Base-by-base conservation (phyloP, 2,113 vertebrate genomes). In the Rhabdornis inornatus region DNA sequence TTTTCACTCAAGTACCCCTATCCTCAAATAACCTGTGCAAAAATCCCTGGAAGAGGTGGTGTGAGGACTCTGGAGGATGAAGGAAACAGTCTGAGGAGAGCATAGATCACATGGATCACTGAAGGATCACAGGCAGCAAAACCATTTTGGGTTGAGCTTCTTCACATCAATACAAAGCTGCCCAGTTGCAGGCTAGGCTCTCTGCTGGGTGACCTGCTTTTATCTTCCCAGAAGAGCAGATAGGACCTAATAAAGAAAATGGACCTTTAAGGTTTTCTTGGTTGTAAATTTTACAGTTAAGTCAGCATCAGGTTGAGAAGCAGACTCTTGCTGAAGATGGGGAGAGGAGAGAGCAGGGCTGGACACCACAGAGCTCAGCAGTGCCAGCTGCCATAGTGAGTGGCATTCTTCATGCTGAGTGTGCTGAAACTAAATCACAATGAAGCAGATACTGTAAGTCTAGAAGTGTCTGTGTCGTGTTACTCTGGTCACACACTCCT, bases 391-490 rank as follows among this genome's bases (percentile, higher is more conserved):
- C 89, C 9, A 0, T 0, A 4, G 65, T 1, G 1, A 74, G 22
- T 6, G 15, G 28, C 2, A 1, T 50, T 79, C 66, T 27, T 66
- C 33, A 6, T 20, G 15, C 69, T 11, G 1, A 65, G 39, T 28
- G 49, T 9, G 2, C 59, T 52, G 52, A 20, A 59, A 44, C 12
- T 37, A 39, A 91, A 60, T 35, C 56, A 66, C 52, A 47, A 6
- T 30, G 40, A 52, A 77, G 35, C 21, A 47, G 42, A 39, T 40
- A 24, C 22, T 0, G 0, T 22, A 9, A 50, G 12, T 27, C 24
- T 47, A 6, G 30, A 7, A 68, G 17, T 18, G n/a, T 22, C 88
- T 57, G 31, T 1, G 0, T 9, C 3, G 0, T 1, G 7, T 55
- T 50, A 3, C 10, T 60, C 53, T 39, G 50, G 30, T 80, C 33